A percentile compares a stretch with the other conserved stretches of the same genome.
phyloP scores from a whole-genome alignment of 2,888 invertebrate species.

The Lamellibrachia satsuma region DNA sequence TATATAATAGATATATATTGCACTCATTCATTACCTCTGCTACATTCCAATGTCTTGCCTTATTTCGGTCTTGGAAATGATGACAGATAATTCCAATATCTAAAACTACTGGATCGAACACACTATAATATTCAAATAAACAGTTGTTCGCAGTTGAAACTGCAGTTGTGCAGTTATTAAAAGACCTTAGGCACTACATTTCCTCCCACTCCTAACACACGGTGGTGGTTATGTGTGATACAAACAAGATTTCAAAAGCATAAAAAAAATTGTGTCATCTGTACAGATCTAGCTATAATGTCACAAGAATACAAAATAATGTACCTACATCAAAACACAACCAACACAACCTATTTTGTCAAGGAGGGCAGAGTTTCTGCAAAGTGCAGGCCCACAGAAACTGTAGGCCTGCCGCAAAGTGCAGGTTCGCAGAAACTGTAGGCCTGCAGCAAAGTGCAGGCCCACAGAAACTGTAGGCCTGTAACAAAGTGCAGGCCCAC shows the following conservation, averaged over 20 bases:
- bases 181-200: neutral
- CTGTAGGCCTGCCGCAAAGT: neutral
- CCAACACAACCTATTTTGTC: neutral
- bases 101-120: neutral
- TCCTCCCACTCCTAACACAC: neutral
- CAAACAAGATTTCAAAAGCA: neutral
- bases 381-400: neutral
- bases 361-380: neutral
- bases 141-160: neutral
- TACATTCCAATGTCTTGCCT: neutral
- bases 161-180: neutral
- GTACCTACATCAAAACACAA: constrained; percentile 13
- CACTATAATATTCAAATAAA: neutral
- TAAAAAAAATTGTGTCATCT: neutral
- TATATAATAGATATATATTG: constrained; percentile 11
- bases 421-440: neutral
- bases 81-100: neutral
- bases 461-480: neutral
- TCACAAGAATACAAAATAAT: constrained; percentile 17
- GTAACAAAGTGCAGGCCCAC: neutral
- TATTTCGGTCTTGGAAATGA: constrained; percentile 10
- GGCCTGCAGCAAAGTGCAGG: neutral
- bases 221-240: neutral
- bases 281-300: neutral
- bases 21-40: constrained; percentile 7